Base-by-base conservation (phyloP, 2,888 invertebrate genomes). In the Agrilus mali region DNA sequence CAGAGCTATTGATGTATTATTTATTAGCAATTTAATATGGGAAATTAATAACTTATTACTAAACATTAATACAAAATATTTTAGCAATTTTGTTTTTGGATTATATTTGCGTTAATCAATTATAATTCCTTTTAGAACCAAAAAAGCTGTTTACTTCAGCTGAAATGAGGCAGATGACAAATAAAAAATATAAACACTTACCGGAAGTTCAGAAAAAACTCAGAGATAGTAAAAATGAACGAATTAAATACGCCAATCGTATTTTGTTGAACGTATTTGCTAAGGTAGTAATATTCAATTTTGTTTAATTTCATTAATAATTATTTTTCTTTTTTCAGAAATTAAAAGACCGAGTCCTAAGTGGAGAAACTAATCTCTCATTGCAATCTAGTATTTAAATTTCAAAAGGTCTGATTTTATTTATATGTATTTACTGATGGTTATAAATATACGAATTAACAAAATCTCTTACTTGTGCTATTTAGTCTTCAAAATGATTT, bases 261-360 rank as follows among this genome's bases (percentile, higher is more conserved):
- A 62, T 86, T 22, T 78, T 88, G 74, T 80, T 80, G 2, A 77
- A 80, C 60, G 72, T 86, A 45, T 88, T 86, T 64, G 82, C 82
- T 60, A 80, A 75, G 72, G 85, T 84, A 66, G 53, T 53, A 13
- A 15, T 40, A 44, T 45, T 42, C 33, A 36, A 31, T 34, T 41
- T 38, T 31, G 33, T 37, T 47, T 17, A 34, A 40, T 34, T 40
- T 34, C 12, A 42, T 47, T 42, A 13, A 36, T 69, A 15, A 33
- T 22, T 7, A n/a, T 4, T 27, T 45, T 52, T 57, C 55, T 55
- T 53, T 46, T 69, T 76, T 50, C 69, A 80, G 77, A 82, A 78
- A 68, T 71, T 84, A 39, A 80, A 80, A 59, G 76, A 75, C 57
- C 76, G 75, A 60, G 75, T 78, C 12, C 67, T 84, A 14, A 72